Evolutionary conservation across 2,113 vertebrate species (phyloP).

Genomic region (Seriola aureovittata): DNA sequence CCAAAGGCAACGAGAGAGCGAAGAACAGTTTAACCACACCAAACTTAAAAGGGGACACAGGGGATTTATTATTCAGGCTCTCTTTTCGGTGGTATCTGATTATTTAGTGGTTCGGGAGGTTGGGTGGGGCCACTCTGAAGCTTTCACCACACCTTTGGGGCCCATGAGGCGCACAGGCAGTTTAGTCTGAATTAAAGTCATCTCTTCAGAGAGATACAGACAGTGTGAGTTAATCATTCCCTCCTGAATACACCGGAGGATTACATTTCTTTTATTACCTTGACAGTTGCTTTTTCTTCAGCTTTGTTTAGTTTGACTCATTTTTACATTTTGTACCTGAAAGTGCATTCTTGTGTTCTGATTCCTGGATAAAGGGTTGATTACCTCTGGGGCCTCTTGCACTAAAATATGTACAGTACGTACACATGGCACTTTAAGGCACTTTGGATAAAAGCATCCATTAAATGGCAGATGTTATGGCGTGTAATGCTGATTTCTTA

Average conservation of each 20-base stretch:
- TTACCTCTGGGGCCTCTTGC: constrained; percentile 36
- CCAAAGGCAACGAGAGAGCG: constrained; percentile 20
- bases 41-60: constrained; percentile 32
- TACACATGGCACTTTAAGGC: constrained; percentile 30
- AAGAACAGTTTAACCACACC: constrained; percentile 31
- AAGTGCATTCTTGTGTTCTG: constrained; percentile 60
- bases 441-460: constrained; percentile 46
- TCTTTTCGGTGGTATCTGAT: constrained; percentile 25
- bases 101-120: constrained; percentile 32
- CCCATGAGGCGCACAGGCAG: constrained; percentile 33
- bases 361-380: constrained; percentile 40
- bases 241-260: constrained; percentile 45
- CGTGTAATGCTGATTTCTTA: constrained; percentile 36
- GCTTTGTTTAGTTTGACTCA: constrained; percentile 15
- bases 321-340: constrained; percentile 21
- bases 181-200: constrained; percentile 61
- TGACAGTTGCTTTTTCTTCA: constrained; percentile 43
- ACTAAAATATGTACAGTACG: constrained; percentile 24
- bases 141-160: constrained; percentile 21
- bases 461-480: constrained; percentile 45
- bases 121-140: constrained; percentile 19
- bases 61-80: constrained; percentile 29
- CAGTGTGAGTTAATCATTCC: constrained; percentile 49
- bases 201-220: constrained; percentile 50
- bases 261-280: constrained; percentile 44